Base-by-base conservation (phyloP, 2,113 vertebrate genomes). In the Neopipo cinnamomea region DNA sequence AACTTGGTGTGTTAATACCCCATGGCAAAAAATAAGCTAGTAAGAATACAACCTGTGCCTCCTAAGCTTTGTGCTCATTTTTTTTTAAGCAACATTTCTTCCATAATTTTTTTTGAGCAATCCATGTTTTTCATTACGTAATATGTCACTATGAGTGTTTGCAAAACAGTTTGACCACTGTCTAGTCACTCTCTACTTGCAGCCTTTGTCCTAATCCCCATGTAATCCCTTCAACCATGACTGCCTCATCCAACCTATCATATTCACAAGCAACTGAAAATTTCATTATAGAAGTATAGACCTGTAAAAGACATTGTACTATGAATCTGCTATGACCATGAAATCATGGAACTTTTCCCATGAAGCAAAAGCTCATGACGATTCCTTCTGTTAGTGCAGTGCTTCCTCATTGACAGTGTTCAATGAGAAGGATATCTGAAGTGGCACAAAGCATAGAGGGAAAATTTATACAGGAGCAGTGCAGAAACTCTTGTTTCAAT, bases 191-290 rank as follows among this genome's bases (percentile, higher is more conserved):
- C 2, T 1, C 22, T 74, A 3, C 73, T 62, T 90, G 75, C 83
- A 88, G 44, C 9, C 30, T 62, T 75, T 91, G 46, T 77, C 62
- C 37, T 90, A 93, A 96, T 94, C 55, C 55, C 74, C 1, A 3
- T 68, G 78, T 89, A 96, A 96, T 94, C 84, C 65, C 66, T 94
- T 95, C 93, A 95, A 24, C 77, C 75, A 89, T 21, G 16, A 46
- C 47, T 79, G 53, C 70, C 50, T 68, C 55, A 49, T 95, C 82
- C 68, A 91, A 86, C 1, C 0, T 42, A 61, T 41, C 77, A 58
- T 50, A 74, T 44, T 94, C 87, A 80, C 71, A 89, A 70, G 14
- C 14, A 62, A 71, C 61, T 74, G 88, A 72, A 92, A 86, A 63
- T 68, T 49, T 31, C 66, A 49, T 63, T 66, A 82, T 23, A 84